Base-by-base conservation (phyloP, 2,888 invertebrate species). In the Ennomos fuscantarius region DNA sequence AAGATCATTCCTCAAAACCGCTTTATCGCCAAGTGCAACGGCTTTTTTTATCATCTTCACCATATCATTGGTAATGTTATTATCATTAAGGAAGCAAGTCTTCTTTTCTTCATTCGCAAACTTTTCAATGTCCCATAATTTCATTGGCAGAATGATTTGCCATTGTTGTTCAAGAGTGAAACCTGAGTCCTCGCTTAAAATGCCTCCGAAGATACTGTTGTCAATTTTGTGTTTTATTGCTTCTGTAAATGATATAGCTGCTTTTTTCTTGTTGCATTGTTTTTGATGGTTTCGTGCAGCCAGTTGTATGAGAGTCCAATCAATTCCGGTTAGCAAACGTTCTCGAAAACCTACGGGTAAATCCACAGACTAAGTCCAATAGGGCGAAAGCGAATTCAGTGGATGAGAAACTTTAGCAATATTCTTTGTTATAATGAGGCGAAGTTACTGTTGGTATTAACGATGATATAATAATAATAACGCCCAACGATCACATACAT, bases 101-200 rank as follows among this genome's bases (percentile, higher is more conserved):
- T 84, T 83, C n/a, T 68, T 76, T 74, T 88, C 88, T 11, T 85
- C 78, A 11, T 73, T 87, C 1, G 79, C 72, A 63, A 86, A 84
- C 55, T 76, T 86, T 11, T 87, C 85, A 36, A 74, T 81, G 65
- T 92, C 92, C 89, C 89, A 92, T 12, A 87, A 47, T 2, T 70
- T 76, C 24, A 82, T 74, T 0, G 90, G 84, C 12, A 89, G 60
- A 2, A 84, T 60, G 2, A 86, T 53, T 15, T 90, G 88, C 84
- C 85, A 88, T 32, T 85, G 84, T 34, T 91, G 76, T 8, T 82
- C 66, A 32, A 90, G 67, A 44, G 73, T 79, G 5, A 89, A 53
- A 8, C 65, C 69, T 9, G 84, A 83, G 0, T 80, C 40, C 60
- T 83, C 74, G 40, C 87, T 66, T 3, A 91, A 69, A 55, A 91